These are phyloP conservation scores for Denticeps clupeoides DNA, from an alignment of 2,797 vertebrate species.

Conservation along the genomic window DNA sequence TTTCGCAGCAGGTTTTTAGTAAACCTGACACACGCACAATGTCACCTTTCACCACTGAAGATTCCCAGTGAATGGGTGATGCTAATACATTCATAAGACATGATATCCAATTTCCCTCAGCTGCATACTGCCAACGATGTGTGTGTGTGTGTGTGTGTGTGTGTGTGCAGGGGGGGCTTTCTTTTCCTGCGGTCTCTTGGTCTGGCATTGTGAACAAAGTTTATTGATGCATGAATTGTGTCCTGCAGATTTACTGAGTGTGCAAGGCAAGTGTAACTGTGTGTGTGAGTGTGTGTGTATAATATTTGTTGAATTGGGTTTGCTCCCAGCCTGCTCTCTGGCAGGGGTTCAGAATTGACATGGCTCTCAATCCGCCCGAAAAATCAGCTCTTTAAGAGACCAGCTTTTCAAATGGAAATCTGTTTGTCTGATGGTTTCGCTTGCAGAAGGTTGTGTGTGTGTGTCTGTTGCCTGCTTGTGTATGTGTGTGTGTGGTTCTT, in stretches of 20 bases:
- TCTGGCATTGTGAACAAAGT: conserved; percentile 5
- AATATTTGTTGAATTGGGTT: background rate
- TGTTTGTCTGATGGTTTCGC: conserved; percentile 46
- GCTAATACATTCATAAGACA: no score
- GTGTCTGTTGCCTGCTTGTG: conserved; percentile 12
- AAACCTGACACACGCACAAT: no score
- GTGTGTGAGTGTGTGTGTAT: conserved; percentile 6
- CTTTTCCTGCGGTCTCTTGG: background rate
- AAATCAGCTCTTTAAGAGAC: conserved; percentile 40
- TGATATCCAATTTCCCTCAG: no score
- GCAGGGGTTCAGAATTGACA: conserved; percentile 25
- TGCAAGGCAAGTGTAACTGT: conserved; percentile 5
- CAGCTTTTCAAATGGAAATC: conserved; percentile 66
- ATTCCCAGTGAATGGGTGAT: no score
- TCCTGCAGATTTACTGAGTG: conserved; percentile 4
- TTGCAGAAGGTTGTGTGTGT: conserved; percentile 30
- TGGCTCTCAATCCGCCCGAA: conserved; percentile 41
- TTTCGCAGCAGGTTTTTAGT: no score
- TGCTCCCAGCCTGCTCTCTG: conserved; percentile 5
- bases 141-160: background rate
- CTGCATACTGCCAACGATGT: no score
- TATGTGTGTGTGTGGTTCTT: conserved; percentile 3
- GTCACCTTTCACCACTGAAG: no score
- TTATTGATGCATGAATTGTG: conserved; percentile 12
- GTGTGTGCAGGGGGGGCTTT: background rate